These are phyloP conservation scores for Aldrovandia affinis DNA, from an alignment of 2,797 vertebrate genomes.

Conservation along the genomic window DNA sequence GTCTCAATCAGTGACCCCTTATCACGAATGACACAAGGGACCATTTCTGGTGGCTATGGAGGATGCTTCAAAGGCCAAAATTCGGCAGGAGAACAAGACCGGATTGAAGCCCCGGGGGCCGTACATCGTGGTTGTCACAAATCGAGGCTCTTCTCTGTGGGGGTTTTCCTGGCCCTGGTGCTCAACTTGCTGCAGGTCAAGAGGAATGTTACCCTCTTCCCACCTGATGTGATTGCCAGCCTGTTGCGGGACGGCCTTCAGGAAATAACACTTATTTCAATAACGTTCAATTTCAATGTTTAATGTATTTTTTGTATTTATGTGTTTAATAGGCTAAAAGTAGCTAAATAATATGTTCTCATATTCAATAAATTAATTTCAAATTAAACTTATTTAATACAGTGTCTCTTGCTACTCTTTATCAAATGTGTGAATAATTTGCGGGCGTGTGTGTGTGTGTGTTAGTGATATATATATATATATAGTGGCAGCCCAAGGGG, in stretches of 20 bases:
- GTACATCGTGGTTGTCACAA: constrained; percentile 82
- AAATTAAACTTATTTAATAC: too few relatives aligned
- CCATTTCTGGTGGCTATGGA: constrained; percentile 65
- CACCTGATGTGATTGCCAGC: constrained; percentile 91
- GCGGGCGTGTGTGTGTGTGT: too few relatives aligned
- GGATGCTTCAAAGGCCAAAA: constrained; percentile 60
- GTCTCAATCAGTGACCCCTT: not conserved
- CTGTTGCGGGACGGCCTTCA: constrained; percentile 91
- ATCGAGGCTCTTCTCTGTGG: constrained; percentile 89
- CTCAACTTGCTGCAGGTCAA: constrained; percentile 95
- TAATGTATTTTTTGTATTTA: too few relatives aligned
- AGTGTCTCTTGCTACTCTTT: too few relatives aligned
- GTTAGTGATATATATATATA: too few relatives aligned
- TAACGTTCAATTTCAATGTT: too few relatives aligned
- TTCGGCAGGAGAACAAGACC: constrained; percentile 16
- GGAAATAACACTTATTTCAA: too few relatives aligned
- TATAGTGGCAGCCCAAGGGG: too few relatives aligned
- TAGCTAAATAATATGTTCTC: too few relatives aligned
- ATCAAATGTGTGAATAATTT: too few relatives aligned
- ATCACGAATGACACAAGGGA: not conserved
- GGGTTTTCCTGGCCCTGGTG: constrained; percentile 90
- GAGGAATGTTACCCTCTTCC: constrained; percentile 93
- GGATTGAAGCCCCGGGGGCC: constrained; percentile 71
- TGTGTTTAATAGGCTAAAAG: too few relatives aligned
- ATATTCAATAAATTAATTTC: too few relatives aligned